These are phyloP conservation scores for Penaeus chinensis DNA, from an alignment of 1,140 invertebrate species.

Conservation along the genomic window DNA sequence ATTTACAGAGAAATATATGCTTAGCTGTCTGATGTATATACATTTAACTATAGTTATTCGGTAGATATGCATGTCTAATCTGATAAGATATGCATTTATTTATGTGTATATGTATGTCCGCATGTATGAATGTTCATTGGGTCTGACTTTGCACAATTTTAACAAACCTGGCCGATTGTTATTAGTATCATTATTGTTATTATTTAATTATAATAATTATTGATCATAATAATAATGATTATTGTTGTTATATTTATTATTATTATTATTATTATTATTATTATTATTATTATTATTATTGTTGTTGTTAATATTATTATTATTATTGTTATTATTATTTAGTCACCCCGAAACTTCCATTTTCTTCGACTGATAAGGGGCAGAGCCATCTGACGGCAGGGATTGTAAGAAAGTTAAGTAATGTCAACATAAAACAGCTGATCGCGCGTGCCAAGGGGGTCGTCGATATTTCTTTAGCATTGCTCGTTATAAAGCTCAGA, in stretches of 20 bases:
- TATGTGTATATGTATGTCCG: not conserved
- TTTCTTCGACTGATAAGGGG: not conserved
- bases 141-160: not conserved
- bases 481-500: no score
- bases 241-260: not conserved
- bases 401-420: not conserved
- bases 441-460: not conserved
- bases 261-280: not conserved
- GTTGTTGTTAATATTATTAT: no score
- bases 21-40: no score
- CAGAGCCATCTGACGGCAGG: not conserved
- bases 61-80: not conserved
- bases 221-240: not conserved
- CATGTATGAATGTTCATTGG: not conserved
- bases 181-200: no score
- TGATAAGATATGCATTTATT: not conserved
- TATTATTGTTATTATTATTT: not conserved
- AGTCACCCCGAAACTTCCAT: not conserved
- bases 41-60: no score
- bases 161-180: not conserved
- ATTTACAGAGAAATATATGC: no score
- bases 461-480: not conserved
- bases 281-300: not conserved
- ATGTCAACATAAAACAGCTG: slow-evolving; percentile 22
- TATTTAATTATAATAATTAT: not conserved